Evolutionary conservation across 1,140 invertebrate genomes (phyloP).

Genomic region (Aphidius gifuensis): DNA sequence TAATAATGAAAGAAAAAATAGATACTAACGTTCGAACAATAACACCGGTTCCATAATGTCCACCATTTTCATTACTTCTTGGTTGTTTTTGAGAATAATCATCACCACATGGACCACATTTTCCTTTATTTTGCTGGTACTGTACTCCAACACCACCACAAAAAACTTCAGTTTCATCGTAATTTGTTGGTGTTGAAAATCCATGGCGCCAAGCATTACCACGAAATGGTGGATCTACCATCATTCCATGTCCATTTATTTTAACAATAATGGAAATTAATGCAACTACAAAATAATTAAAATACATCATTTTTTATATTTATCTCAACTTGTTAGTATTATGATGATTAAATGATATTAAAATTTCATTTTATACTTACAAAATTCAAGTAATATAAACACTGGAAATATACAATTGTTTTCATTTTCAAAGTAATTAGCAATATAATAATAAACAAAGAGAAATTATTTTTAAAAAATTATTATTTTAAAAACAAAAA

Average conservation of each 20-base stretch:
- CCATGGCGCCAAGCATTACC: slow-evolving; percentile 44
- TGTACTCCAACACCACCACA: slow-evolving; percentile 28
- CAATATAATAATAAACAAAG: no score
- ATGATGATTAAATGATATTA: background rate
- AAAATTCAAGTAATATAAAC: no score
- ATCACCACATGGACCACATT: slow-evolving; percentile 61
- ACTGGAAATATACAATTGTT: no score
- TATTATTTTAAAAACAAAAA: no score
- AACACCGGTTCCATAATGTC: slow-evolving; percentile 57
- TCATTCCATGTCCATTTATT: slow-evolving; percentile 42
- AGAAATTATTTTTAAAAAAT: no score
- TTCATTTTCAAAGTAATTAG: no score
- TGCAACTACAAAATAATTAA: slow-evolving; percentile 10
- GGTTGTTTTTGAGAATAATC: slow-evolving; percentile 51
- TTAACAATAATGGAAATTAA: slow-evolving; percentile 4
- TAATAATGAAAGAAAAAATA: background rate
- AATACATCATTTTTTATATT: background rate
- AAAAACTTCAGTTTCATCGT: slow-evolving; percentile 23
- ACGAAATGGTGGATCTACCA: slow-evolving; percentile 44
- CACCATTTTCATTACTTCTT: slow-evolving; percentile 62
- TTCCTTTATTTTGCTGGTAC: slow-evolving; percentile 44
- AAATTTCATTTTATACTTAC: background rate
- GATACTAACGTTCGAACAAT: slow-evolving; percentile 43
- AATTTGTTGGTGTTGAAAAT: slow-evolving; percentile 39
- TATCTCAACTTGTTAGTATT: background rate